phyloP scores from a whole-genome alignment of 2,113 vertebrate genomes.

The Sphaerodactylus townsendi region DNA sequence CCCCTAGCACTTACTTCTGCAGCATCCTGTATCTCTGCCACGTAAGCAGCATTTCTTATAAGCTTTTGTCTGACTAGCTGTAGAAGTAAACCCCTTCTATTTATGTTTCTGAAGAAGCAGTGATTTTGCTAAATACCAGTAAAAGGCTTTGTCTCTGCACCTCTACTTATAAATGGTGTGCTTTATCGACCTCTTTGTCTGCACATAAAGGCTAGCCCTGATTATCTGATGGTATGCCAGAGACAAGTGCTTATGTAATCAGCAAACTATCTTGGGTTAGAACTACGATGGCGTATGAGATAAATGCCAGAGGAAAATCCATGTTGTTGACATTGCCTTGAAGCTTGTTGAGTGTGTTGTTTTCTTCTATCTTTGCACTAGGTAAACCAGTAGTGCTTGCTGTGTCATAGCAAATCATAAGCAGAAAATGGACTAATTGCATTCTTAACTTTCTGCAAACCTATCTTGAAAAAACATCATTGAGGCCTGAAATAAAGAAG shows the following conservation, averaged over 20 bases:
- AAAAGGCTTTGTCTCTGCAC: slow-evolving; percentile 76
- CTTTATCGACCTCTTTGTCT: slow-evolving; percentile 83
- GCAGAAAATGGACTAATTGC: not conserved
- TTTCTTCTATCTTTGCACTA: slow-evolving; percentile 12
- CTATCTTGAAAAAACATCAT: not conserved
- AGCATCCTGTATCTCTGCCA: not conserved
- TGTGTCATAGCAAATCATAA: not conserved
- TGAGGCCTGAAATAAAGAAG: not conserved
- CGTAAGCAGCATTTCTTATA: not conserved
- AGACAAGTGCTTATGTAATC: slow-evolving; percentile 80
- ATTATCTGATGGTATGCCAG: slow-evolving; percentile 80
- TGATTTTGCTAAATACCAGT: slow-evolving; percentile 75
- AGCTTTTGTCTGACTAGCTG: slow-evolving; percentile 32
- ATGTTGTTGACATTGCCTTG: slow-evolving; percentile 75
- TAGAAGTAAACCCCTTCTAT: slow-evolving; percentile 26
- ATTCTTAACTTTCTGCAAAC: not conserved
- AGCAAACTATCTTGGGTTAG: slow-evolving; percentile 74
- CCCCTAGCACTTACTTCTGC: not conserved
- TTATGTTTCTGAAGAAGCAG: slow-evolving; percentile 59
- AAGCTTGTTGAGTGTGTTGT: slow-evolving; percentile 41
- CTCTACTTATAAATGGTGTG: slow-evolving; percentile 73
- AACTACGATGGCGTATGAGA: slow-evolving; percentile 75
- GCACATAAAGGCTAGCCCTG: slow-evolving; percentile 71
- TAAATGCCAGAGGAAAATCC: slow-evolving; percentile 74
- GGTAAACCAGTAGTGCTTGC: not conserved